Conservation (phyloP, 2,797 vertebrate genomes). For the Coluber constrictor region DNA sequence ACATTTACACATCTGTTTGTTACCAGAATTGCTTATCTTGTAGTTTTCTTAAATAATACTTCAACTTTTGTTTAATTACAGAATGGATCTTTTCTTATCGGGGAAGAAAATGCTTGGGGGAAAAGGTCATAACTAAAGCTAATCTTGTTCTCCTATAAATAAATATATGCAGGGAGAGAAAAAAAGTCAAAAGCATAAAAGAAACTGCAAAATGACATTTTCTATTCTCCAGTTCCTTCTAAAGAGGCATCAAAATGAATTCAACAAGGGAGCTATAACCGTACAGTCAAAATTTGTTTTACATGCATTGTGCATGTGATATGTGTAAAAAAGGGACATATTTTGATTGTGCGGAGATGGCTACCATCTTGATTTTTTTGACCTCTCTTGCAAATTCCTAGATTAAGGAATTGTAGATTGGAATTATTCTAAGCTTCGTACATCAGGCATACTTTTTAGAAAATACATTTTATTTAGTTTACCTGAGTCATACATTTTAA, state of each 20-base stretch:
- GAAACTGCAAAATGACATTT: not conserved
- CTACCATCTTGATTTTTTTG: not conserved
- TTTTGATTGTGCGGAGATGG: not conserved
- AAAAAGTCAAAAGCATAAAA: not conserved
- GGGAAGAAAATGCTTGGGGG: conserved; percentile 6
- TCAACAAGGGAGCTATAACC: not conserved
- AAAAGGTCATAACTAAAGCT: conserved; percentile 30
- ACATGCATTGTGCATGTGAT: not conserved
- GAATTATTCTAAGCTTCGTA: not conserved
- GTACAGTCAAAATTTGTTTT: not conserved
- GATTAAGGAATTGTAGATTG: not conserved
- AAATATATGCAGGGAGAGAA: not conserved
- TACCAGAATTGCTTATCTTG: conserved; percentile 66
- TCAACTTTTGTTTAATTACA: conserved; percentile 36
- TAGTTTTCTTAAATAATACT: conserved; percentile 61
- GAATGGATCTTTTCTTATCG: conserved; percentile 42
- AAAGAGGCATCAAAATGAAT: not conserved
- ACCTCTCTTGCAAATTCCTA: not conserved
- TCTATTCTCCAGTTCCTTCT: not conserved
- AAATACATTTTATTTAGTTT: not conserved
- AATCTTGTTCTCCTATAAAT: conserved; percentile 12
- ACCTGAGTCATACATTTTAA: not conserved
- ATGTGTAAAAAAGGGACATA: not conserved
- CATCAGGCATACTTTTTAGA: not conserved
- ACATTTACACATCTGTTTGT: conserved; percentile 63